Evolutionary conservation across 2,797 vertebrate species (phyloP), one percentile per base, ranked within the genome.

Genomic region (Ptychadena robeensis): DNA sequence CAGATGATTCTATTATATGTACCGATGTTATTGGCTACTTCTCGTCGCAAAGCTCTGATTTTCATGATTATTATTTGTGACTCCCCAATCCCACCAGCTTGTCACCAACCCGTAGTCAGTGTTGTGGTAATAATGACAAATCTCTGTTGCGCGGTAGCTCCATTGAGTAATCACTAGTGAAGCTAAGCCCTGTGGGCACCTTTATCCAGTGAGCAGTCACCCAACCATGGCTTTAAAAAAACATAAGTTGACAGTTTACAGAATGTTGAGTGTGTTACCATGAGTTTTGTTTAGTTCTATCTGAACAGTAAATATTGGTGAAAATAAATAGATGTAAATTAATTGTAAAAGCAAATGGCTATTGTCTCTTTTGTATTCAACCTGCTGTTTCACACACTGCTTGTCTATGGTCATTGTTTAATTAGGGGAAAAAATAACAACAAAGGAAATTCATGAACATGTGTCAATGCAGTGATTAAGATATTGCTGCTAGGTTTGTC

Each of bases 301-400:
- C 18, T 44, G 18, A 53, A 28, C n/a, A 6, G 68, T 35, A 48
- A 15, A 53, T 59, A 15, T 48, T 10, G 4, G 44, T 48, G 9
- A 48, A 22, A 18, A 48, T 18, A 53, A 48, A 48, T 48, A 12
- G 11, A 48, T 4, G 18, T 48, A 4, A 18, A 48, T 4, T 48
- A 1, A 12, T 48, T 48, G 40, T 48, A 14, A 48, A 48, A 48
- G 59, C 30, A 80, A 30, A 69, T 61, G 12, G 31, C n/a, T 53
- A 69, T 70, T 82, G 48, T 76, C 34, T 70, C 64, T 69, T 25
- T 8, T 59, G 15, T 38, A 63, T 2, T 25, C 37, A n/a, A 64
- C 69, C 22, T 44, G n/a, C 34, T 38, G 18, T 61, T 61, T 75
- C 48, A 40, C 44, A 31, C 64, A 61, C 4, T 22, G 53, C 53